Base-by-base conservation (phyloP, 2,888 invertebrate genomes). In the Lordiphosa fenestrarum region DNA sequence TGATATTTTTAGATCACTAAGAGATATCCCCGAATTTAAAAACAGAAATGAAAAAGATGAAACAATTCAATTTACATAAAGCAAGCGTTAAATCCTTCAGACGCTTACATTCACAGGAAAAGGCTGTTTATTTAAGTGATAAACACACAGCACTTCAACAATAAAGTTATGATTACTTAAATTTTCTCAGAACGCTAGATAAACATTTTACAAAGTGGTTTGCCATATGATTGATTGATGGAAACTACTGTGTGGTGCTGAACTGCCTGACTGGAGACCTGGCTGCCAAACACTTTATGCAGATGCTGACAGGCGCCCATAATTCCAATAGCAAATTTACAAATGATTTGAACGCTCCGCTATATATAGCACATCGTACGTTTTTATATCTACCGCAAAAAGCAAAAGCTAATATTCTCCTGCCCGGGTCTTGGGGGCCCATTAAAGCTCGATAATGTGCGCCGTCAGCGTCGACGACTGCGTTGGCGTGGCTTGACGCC, bases 361-460 rank as follows among this genome's bases (percentile, higher is more conserved):
- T 48, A 62, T 12, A 52, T 46, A 47, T 52, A 44, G 38, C 33
- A 64, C 57, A 60, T 73, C 66, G 57, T 55, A 47, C 49, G 25
- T 53, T 51, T 68, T 63, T 55, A 59, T 66, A 49, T 58, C 37
- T 56, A 50, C 40, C 41, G 53, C 62, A 66, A 53, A 61, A 54
- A 77, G 76, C 78, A 67, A 70, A 63, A 84, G 80, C 77, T 84
- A 77, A 77, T 77, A 66, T 44, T 19, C 59, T 84, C 72, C 82
- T 82, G 77, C 49, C 54, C 71, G 65, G 68, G 61, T 49, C 40
- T 33, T 42, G 59, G 38, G 38, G 35, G 37, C 36, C 83, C 85
- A 84, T 82, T 84, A 83, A 84, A 75, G 84, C 75, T 85, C 83
- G 76, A 77, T 82, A 77, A 82, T 77, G 77, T 78, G 83, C 66